Percentiles rank a stretch among this genome's conserved stretches.
phyloP scores from a whole-genome alignment of 2,888 invertebrate species.

The Tetragnatha montana region DNA sequence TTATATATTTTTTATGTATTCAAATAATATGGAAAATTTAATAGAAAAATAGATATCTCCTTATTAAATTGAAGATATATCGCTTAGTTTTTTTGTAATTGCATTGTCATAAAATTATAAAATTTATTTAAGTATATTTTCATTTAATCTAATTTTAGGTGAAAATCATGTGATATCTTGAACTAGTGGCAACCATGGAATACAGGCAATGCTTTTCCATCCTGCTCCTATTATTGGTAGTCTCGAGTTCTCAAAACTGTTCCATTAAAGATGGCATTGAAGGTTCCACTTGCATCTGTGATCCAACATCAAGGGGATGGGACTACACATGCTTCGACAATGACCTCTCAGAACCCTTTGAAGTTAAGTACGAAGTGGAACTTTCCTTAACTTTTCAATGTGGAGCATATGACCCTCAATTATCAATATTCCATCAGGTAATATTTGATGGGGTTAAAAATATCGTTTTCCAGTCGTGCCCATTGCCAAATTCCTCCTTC shows the following conservation, averaged over 20 bases:
- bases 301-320: slow-evolving; percentile 29
- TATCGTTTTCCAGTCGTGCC: slow-evolving; percentile 55
- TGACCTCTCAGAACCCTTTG: not conserved
- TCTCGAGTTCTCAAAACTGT: slow-evolving; percentile 8
- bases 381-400: slow-evolving; percentile 39
- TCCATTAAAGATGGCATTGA: slow-evolving; percentile 12
- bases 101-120: not conserved
- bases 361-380: slow-evolving; percentile 29
- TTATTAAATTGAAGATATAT: not conserved
- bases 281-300: slow-evolving; percentile 36
- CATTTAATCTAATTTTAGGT: slow-evolving; percentile 7
- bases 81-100: not conserved
- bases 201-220: not conserved
- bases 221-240: not conserved
- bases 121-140: not conserved
- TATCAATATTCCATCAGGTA: slow-evolving; percentile 37
- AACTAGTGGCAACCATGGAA: slow-evolving; percentile 23
- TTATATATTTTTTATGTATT: too few relatives aligned
- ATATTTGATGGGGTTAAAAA: slow-evolving; percentile 32
- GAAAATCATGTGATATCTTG: not conserved
- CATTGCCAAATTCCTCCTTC: slow-evolving; percentile 52
- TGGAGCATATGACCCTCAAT: slow-evolving; percentile 33
- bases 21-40: too few relatives aligned
- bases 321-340: slow-evolving; percentile 39
- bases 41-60: too few relatives aligned